Conservation (phyloP, 2,888 invertebrate genomes). For the Brachylomia viminalis region DNA sequence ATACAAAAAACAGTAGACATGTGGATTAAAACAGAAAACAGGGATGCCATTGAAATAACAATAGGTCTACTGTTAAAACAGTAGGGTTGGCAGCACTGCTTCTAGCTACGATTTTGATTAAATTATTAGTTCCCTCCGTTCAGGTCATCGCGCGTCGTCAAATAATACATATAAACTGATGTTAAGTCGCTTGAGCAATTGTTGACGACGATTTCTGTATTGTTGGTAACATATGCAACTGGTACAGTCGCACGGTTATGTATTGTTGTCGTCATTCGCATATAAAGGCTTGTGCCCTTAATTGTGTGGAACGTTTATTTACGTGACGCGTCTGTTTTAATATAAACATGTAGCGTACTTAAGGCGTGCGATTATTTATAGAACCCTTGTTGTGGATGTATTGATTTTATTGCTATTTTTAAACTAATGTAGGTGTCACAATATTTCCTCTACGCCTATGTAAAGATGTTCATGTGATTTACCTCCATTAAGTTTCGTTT, state of each 20-base stretch:
- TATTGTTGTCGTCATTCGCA: slow-evolving; percentile 49
- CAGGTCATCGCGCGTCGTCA: slow-evolving; percentile 38
- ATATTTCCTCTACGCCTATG: slow-evolving; percentile 7
- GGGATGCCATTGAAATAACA: background rate
- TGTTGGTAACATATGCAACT: slow-evolving; percentile 61
- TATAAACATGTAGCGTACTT: slow-evolving; percentile 45
- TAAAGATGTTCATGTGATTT: slow-evolving; percentile 3
- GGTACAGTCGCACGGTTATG: slow-evolving; percentile 60
- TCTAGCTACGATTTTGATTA: slow-evolving; percentile 75
- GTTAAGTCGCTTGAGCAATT: slow-evolving; percentile 65
- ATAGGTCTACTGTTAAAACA: background rate
- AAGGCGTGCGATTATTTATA: slow-evolving; percentile 51
- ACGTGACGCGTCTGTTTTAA: slow-evolving; percentile 56
- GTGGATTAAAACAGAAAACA: background rate
- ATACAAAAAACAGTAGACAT: background rate
- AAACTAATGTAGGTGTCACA: background rate
- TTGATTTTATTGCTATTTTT: slow-evolving; percentile 28
- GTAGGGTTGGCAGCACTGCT: slow-evolving; percentile 27
- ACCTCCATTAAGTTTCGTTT: background rate
- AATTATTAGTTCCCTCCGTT: slow-evolving; percentile 76
- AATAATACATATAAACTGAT: slow-evolving; percentile 72
- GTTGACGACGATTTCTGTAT: slow-evolving; percentile 61
- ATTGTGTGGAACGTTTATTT: slow-evolving; percentile 53
- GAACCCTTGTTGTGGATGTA: slow-evolving; percentile 35
- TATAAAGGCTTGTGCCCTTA: slow-evolving; percentile 51